Evolutionary conservation across 1,140 invertebrate genomes (phyloP).

Genomic region (Latrodectus geometricus): DNA sequence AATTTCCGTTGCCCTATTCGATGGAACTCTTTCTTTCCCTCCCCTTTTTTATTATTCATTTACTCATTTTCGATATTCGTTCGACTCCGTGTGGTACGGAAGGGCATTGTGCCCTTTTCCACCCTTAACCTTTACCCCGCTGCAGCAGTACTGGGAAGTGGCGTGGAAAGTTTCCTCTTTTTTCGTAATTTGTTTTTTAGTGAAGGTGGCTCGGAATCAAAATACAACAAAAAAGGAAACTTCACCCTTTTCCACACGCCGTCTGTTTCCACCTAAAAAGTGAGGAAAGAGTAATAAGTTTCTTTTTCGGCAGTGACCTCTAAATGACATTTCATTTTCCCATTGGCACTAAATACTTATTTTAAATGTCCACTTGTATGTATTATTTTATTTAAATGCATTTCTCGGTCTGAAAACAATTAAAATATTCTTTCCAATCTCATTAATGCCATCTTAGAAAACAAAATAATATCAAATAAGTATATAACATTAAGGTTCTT

Average conservation of each 20-base stretch:
- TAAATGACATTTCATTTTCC: constrained; percentile 30
- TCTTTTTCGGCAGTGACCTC: constrained; percentile 25
- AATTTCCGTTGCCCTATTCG: constrained; percentile 48
- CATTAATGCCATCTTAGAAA: too few relatives aligned
- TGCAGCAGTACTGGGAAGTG: not conserved
- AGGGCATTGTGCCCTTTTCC: constrained; percentile 48
- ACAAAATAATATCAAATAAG: too few relatives aligned
- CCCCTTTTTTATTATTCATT: not conserved
- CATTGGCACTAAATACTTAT: not conserved
- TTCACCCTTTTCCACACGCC: not conserved
- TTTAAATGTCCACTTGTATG: too few relatives aligned
- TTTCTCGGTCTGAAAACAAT: too few relatives aligned
- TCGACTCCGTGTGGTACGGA: constrained; percentile 6
- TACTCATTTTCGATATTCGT: not conserved
- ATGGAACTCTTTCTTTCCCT: constrained; percentile 3
- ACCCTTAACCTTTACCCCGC: not conserved
- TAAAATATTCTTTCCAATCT: too few relatives aligned
- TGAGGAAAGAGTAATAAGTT: constrained; percentile 48
- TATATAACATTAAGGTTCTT: too few relatives aligned
- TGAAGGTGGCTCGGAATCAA: constrained; percentile 30
- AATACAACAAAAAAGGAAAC: not conserved
- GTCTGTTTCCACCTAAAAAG: constrained; percentile 4
- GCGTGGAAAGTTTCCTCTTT: not conserved
- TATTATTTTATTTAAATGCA: too few relatives aligned
- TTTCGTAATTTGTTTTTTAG: constrained; percentile 5